Percentiles rank a stretch among this genome's conserved stretches.
Conservation (phyloP, 1,140 invertebrate species). For the Oryzaephilus surinamensis region DNA sequence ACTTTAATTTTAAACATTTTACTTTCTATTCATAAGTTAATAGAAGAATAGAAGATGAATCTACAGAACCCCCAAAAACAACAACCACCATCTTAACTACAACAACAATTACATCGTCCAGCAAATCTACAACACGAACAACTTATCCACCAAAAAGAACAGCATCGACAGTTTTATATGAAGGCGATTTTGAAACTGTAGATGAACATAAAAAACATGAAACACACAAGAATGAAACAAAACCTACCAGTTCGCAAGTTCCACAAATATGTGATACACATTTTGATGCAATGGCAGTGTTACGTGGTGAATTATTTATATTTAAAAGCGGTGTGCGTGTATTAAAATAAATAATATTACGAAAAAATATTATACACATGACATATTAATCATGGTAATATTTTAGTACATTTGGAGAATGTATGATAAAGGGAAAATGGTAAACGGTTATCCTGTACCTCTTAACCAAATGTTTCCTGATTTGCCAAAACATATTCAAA, state of each 20-base stretch:
- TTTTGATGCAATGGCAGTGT: slow-evolving; percentile 57
- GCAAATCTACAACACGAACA: slow-evolving; percentile 3
- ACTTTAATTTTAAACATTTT: no score
- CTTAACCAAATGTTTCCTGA: slow-evolving; percentile 48
- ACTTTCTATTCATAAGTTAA: no score
- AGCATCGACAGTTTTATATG: slow-evolving; percentile 23
- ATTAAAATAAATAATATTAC: not conserved
- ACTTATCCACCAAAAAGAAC: not conserved
- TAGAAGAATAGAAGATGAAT: no score
- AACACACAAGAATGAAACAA: slow-evolving; percentile 16
- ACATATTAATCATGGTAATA: no score
- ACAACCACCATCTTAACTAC: not conserved
- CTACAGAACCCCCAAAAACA: slow-evolving; percentile 1
- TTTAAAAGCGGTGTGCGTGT: slow-evolving; percentile 55
- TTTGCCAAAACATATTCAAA: slow-evolving; percentile 46
- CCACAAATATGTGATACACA: slow-evolving; percentile 51
- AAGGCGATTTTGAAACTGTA: slow-evolving; percentile 39
- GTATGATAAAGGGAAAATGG: slow-evolving; percentile 38
- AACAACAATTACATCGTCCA: not conserved
- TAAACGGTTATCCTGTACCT: slow-evolving; percentile 48
- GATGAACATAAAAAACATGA: slow-evolving; percentile 37
- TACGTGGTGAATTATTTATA: slow-evolving; percentile 59
- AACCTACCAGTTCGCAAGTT: slow-evolving; percentile 25
- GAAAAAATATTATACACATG: slow-evolving; percentile 6
- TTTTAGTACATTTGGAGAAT: slow-evolving; percentile 52